Evolutionary conservation across 2,888 invertebrate genomes (phyloP).

Genomic region (Limnephilus marmoratus): DNA sequence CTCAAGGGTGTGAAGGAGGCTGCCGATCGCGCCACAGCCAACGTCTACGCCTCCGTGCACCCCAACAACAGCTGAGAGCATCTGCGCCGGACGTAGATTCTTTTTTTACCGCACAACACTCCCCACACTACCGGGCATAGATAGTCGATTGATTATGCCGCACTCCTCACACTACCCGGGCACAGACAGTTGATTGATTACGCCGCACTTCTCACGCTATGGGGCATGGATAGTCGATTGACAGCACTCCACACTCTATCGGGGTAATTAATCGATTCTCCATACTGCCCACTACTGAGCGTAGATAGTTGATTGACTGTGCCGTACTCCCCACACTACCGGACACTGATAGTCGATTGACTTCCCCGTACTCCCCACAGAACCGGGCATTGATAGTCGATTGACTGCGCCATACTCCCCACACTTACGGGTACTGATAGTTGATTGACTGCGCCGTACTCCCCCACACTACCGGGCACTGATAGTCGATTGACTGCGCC

Average conservation of each 20-base stretch:
- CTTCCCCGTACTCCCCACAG: neutral
- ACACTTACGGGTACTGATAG: neutral
- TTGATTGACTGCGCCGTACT: neutral
- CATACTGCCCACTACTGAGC: neutral
- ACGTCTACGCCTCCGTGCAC: slow-evolving; percentile 76
- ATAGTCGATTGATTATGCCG: neutral
- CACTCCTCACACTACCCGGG: neutral
- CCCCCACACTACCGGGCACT: neutral
- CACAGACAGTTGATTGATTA: neutral
- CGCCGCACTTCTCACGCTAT: neutral
- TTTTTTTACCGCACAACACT: neutral
- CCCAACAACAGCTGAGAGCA: slow-evolving; percentile 70
- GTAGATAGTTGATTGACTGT: neutral
- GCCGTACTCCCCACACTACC: neutral
- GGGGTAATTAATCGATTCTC: no score
- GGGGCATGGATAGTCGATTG: neutral
- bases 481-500: neutral
- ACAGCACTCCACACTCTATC: neutral
- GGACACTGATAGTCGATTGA: neutral
- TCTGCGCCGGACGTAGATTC: slow-evolving; percentile 56
- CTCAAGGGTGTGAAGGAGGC: slow-evolving; percentile 84
- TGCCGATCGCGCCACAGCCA: slow-evolving; percentile 87
- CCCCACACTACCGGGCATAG: neutral
- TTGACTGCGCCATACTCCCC: neutral
- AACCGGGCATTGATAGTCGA: neutral